phyloP scores from a whole-genome alignment of 1,140 invertebrate genomes.

The Zaprionus ornatus region DNA sequence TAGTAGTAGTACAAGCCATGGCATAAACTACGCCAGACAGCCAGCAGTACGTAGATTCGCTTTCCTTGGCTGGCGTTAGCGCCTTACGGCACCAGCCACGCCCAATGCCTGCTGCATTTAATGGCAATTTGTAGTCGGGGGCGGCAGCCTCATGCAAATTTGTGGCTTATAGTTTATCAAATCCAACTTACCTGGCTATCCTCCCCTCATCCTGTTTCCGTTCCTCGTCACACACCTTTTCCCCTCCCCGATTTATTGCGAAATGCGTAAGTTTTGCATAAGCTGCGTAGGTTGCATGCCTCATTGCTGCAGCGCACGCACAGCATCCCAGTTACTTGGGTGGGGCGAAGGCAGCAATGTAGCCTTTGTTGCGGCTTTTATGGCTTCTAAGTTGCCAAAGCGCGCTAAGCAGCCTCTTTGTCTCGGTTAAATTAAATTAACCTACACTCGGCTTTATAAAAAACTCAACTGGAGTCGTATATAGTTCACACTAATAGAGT shows the following conservation, averaged over 20 bases:
- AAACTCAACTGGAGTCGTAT: not conserved
- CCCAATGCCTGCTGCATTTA: slow-evolving; percentile 63
- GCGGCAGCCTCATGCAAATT: slow-evolving; percentile 72
- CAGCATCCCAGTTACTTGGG: not conserved
- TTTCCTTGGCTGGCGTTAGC: slow-evolving; percentile 16
- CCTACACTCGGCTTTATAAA: not conserved
- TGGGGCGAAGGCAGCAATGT: slow-evolving; percentile 2
- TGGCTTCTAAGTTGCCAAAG: slow-evolving; percentile 52
- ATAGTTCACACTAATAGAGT: too few relatives aligned
- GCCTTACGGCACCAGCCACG: slow-evolving; percentile 19
- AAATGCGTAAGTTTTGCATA: slow-evolving; percentile 77
- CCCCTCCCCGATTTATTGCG: slow-evolving; percentile 27
- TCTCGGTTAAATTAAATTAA: slow-evolving; percentile 42
- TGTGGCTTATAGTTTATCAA: slow-evolving; percentile 80
- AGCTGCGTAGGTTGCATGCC: slow-evolving; percentile 59
- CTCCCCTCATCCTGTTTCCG: not conserved
- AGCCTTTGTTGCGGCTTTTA: slow-evolving; percentile 63
- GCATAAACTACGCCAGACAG: slow-evolving; percentile 45
- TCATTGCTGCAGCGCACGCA: slow-evolving; percentile 4
- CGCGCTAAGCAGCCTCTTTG: slow-evolving; percentile 50
- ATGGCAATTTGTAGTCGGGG: slow-evolving; percentile 77
- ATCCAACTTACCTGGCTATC: slow-evolving; percentile 45
- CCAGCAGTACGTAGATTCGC: slow-evolving; percentile 41
- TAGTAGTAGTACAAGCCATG: slow-evolving; percentile 18
- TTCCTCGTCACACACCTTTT: not conserved